phyloP scores from a whole-genome alignment of 2,113 vertebrate genomes.

The Anoplopoma fimbria region DNA sequence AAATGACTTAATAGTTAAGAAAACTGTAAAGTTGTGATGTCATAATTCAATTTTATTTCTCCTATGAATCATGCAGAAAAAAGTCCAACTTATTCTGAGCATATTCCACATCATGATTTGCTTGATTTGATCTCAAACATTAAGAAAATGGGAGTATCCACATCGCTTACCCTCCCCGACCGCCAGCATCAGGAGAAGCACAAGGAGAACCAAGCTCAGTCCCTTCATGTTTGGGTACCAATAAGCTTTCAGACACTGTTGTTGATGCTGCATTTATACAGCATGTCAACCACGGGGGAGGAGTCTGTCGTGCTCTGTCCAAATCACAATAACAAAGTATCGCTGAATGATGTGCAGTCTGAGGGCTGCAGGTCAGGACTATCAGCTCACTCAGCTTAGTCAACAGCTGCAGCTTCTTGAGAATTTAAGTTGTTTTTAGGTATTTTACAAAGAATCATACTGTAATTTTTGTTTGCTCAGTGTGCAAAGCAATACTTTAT shows the following conservation, averaged over 20 bases:
- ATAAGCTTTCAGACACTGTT: conserved; percentile 65
- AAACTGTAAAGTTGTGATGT: conserved; percentile 1
- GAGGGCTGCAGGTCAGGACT: conserved; percentile 53
- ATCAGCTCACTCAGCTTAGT: conserved; percentile 40
- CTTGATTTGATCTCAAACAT: conserved; percentile 33
- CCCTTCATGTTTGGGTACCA: conserved; percentile 78
- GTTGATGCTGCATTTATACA: conserved; percentile 81
- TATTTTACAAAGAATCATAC: not conserved
- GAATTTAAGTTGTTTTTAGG: conserved; percentile 13
- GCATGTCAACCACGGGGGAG: conserved; percentile 73
- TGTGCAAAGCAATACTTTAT: conserved; percentile 9
- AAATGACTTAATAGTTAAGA: not conserved
- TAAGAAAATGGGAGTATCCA: conserved; percentile 39
- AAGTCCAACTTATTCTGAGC: conserved; percentile 1
- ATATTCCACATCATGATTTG: conserved; percentile 13
- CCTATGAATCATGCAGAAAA: conserved; percentile 15
- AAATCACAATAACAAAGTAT: conserved; percentile 71
- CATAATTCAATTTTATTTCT: not conserved
- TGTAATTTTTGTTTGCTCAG: not conserved
- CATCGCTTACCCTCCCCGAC: conserved; percentile 78
- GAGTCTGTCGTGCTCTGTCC: conserved; percentile 68
- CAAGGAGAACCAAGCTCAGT: conserved; percentile 76
- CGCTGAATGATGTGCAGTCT: conserved; percentile 62
- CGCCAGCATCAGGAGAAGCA: conserved; percentile 79
- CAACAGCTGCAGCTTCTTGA: conserved; percentile 36